Conservation (phyloP, 2,113 vertebrate species). For the Corythornis vintsioides region DNA sequence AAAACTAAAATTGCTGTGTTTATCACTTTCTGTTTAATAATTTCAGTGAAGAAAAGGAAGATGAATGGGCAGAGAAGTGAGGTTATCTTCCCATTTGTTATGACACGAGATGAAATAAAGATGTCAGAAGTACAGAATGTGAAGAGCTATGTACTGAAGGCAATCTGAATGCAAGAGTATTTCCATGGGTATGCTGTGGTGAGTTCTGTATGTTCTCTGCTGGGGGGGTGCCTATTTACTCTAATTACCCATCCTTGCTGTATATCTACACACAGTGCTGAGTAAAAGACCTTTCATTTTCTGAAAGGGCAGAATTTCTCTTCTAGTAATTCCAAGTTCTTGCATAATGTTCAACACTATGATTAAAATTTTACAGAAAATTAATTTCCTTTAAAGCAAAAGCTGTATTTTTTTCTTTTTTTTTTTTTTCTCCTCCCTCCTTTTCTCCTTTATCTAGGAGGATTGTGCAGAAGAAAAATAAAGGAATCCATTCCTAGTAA, state of each 20-base stretch:
- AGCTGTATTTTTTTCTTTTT: too few species aligned
- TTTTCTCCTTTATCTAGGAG: neutral
- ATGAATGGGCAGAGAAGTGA: neutral
- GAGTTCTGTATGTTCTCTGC: neutral
- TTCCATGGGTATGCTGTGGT: neutral
- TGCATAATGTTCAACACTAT: neutral
- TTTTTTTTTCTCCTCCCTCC: neutral
- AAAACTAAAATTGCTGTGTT: neutral
- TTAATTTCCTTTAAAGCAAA: neutral
- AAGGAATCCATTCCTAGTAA: neutral
- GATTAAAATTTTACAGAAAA: neutral
- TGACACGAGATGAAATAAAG: neutral
- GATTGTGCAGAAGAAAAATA: neutral
- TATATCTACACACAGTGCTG: neutral
- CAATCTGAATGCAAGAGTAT: neutral
- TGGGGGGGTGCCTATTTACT: neutral
- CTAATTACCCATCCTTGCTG: neutral
- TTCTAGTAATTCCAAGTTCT: neutral
- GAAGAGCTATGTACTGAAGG: neutral
- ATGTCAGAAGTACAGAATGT: neutral
- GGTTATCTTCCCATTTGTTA: neutral
- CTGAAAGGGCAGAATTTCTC: neutral
- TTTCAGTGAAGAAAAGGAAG: neutral
- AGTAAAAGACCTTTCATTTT: neutral
- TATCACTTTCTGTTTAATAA: slow-evolving; percentile 13